Evolutionary conservation across 1,140 invertebrate species (phyloP), one percentile per base, ranked within the genome.

Genomic region (Belonocnema kinseyi): DNA sequence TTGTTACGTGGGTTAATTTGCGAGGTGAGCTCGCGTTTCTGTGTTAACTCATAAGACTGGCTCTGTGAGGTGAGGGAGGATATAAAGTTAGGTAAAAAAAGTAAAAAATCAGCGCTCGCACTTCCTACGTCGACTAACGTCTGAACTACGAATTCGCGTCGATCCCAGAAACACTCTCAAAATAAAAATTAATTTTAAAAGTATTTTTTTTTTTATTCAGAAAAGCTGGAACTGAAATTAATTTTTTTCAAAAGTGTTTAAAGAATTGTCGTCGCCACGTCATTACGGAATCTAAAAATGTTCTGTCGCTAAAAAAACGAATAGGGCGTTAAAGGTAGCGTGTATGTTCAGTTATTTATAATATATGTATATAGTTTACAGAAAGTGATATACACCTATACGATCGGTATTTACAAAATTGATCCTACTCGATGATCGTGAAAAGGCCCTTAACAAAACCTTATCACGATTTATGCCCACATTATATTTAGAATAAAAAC

Each of bases 381-480:
- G 78, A 82, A 79, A 82, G 74, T 81, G 81, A 77, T 80, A 80
- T 83, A 85, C 79, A 83, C 54, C 80, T 83, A 85, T 70, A 70
- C 80, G 79, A 77, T 83, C 80, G 74, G 83, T 85, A 80, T 83
- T 81, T 86, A 86, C 85, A 86, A 85, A 84, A 84, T 84, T 86
- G 84, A 85, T 85, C 83, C 83, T 84, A 82, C 79, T 82, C 81
- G 83, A 81, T 77, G 80, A 80, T 82, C 83, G 79, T 78, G 79
- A 78, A 78, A 73, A 71, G 77, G 75, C 80, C 78, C 50, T 80
- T 73, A 54, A 74, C 75, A 76, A 56, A 77, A 72, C 80, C 76
- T 76, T 53, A 79, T 84, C 86, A 77, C 83, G 84, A 85, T 84
- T 83, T 85, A 88, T 88, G 85, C 86, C 86, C 87, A 88, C 86